phyloP scores from a whole-genome alignment of 1,140 invertebrate genomes.

The Frieseomelitta varia region DNA sequence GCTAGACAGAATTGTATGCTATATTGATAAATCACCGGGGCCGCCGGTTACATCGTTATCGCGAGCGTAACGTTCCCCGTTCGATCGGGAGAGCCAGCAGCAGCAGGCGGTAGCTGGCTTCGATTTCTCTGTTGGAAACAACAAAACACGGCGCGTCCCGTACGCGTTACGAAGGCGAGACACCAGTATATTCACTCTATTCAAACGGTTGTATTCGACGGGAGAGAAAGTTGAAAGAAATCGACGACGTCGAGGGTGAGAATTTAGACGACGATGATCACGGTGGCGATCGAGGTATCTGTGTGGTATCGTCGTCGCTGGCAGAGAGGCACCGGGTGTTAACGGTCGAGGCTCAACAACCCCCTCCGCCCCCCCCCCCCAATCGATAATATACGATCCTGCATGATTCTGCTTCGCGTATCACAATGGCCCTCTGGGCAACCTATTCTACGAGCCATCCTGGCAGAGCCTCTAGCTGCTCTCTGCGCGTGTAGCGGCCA shows the following conservation, averaged over 20 bases:
- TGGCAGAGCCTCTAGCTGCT: slow-evolving; percentile 46
- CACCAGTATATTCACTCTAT: no score
- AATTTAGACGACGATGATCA: no score
- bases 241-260: no score
- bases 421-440: slow-evolving; percentile 70
- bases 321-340: not conserved
- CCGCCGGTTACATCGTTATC: slow-evolving; percentile 7
- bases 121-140: not conserved
- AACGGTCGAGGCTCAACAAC: slow-evolving; percentile 31
- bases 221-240: not conserved
- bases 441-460: slow-evolving; percentile 58
- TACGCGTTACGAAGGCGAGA: no score
- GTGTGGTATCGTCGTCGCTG: not conserved
- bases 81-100: not conserved
- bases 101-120: no score
- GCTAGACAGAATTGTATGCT: slow-evolving; percentile 34
- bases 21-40: slow-evolving; percentile 54
- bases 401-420: slow-evolving; percentile 71
- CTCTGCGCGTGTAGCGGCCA: slow-evolving; percentile 55
- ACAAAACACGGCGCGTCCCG: no score
- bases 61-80: not conserved
- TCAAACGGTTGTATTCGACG: no score
- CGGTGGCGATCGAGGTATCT: not conserved
- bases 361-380: slow-evolving; percentile 48
- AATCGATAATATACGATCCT: slow-evolving; percentile 71